Base-by-base conservation (phyloP, 2,888 invertebrate species). In the Hydriomena furcata region DNA sequence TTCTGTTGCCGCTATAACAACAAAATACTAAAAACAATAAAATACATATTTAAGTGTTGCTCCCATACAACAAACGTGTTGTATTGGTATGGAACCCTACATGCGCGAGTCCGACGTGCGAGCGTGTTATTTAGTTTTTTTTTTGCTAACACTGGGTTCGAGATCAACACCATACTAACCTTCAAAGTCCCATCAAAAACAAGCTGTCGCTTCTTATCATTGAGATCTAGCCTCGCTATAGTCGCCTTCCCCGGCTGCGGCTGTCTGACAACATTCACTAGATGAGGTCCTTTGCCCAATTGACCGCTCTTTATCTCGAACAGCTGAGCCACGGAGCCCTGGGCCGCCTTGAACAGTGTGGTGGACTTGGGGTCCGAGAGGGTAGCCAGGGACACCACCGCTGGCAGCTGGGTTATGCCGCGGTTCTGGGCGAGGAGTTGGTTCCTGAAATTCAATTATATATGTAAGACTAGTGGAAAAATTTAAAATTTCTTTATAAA, bases 231-330 rank as follows among this genome's bases (percentile, higher is more conserved):
- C 1, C 81, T 44, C 5, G 80, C 73, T 17, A 68, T 77, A 8
- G 76, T 68, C 0, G 72, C 64, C 59, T 78, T 80, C 7, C 76
- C 81, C 2, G 84, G 82, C 41, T 66, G 73, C 12, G 84, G 84
- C n/a, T 75, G 83, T 0, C 87, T 63, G 1, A 89, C 73, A 1
- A 89, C 89, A 66, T 89, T 90, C 5, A 90, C 85, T 2, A 89
- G 55, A 35, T 89, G 89, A 11, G 87, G 79, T 0, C 84, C 86
- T 49, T 83, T 84, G 41, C 79, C 83, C 1, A 88, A 65, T 55
- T 82, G 84, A 0, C 82, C 83, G 54, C 80, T 70, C 56, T 87
- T 87, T 59, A 89, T 82, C 59, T 89, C 89, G 65, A 86, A 84
- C 59, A 84, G 76, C 56, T 88, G 89, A 23, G 88, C 75, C 10